Evolutionary conservation across 2,113 vertebrate species (phyloP).

Genomic region (Oxyura jamaicensis): DNA sequence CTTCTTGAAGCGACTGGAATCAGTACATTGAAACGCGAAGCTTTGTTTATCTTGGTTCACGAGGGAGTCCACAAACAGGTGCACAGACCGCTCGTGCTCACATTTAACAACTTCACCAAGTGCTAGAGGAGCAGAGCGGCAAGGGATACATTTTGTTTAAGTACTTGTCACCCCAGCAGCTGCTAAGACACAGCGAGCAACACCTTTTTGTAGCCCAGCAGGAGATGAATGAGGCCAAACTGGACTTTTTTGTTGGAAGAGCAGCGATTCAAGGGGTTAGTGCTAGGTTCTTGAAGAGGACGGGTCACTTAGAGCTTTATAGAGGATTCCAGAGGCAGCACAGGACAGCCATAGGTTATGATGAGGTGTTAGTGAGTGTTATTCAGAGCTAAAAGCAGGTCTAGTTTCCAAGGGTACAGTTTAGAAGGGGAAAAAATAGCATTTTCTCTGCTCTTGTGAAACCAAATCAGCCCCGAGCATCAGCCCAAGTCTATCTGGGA

Average conservation of each 20-base stretch:
- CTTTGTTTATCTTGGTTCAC: constrained; percentile 92
- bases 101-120: constrained; percentile 90
- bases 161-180: background rate
- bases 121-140: constrained; percentile 67
- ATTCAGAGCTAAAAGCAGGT: background rate
- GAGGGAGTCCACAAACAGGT: constrained; percentile 95
- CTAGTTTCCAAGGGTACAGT: background rate
- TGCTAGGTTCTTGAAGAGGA: background rate
- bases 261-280: background rate
- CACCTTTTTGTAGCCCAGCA: background rate
- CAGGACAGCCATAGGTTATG: background rate
- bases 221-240: fast-evolving
- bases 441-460: background rate
- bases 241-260: background rate
- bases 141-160: background rate
- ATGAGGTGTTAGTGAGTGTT: background rate
- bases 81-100: constrained; percentile 91
- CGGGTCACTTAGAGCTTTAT: background rate
- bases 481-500: background rate
- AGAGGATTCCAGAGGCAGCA: background rate
- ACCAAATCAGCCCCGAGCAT: background rate
- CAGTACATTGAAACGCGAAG: constrained; percentile 91
- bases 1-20: constrained; percentile 91
- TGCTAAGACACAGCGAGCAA: fast-evolving
- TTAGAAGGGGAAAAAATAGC: background rate